Evolutionary conservation across 1,140 invertebrate genomes (phyloP), one percentile per base, ranked within the genome.

Genomic region (Prorops nasuta): DNA sequence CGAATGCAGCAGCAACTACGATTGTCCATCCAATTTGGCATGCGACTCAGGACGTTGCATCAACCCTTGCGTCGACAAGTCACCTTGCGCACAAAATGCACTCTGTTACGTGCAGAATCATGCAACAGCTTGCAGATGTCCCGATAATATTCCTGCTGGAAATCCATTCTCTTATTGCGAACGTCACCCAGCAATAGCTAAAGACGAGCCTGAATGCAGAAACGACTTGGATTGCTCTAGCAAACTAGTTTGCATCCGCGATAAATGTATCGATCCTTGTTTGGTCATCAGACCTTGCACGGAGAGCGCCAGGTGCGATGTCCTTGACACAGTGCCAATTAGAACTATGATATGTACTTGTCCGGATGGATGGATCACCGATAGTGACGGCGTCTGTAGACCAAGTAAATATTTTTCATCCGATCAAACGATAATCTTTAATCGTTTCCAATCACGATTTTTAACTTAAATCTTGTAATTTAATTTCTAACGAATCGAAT

Each of bases 341-440:
- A 74, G 89, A 41, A 92, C 90, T 1, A 87, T 94, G 83, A 86
- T 88, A 28, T 92, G 90, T 64, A 87, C 88, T 41, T 93, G 91
- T 63, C 87, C 89, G 0, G 86, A 90, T 58, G 88, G 88, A 14
- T 91, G 85, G 80, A 83, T 91, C 46, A 89, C 90, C 1, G 84
- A 91, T 62, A 78, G 85, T 44, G 83, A 83, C 52, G 90, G 88
- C 36, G 80, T 87, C 60, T 94, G 91, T 67, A 83, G 83, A 58
- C 80, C 85, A 51, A 75, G 76, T 78, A 54, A 55, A 64, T 41
- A 37, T 17, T n/a, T 17, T 41, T 1, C 3, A 1, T 41, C 2
- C 24, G 24, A 9, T 21, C 14, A 14, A 24, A 18, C 6, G 16
- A 34, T n/a, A n/a, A n/a, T n/a, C n/a, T n/a, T n/a, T n/a, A n/a